Percentiles rank a stretch among this genome's conserved stretches.
Evolutionary conservation across 2,113 vertebrate genomes (phyloP).

Genomic region (Carollia perspicillata): DNA sequence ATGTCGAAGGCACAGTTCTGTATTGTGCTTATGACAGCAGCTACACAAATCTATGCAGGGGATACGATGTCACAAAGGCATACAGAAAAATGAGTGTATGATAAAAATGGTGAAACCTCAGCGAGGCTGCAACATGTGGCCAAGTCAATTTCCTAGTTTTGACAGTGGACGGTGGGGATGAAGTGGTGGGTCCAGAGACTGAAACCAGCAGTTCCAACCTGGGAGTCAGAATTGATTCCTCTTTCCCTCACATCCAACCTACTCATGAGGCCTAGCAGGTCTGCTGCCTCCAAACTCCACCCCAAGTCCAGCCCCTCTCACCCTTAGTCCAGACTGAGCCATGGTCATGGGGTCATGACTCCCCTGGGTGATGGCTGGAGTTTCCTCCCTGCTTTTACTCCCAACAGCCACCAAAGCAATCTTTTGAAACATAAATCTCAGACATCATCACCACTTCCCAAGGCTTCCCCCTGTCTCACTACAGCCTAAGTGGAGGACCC

Average conservation of each 20-base stretch:
- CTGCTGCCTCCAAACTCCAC: neutral
- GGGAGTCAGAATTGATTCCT: neutral
- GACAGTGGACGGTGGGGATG: neutral
- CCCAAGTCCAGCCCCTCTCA: too few relatives aligned
- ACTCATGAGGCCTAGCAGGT: neutral
- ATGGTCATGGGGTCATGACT: rapidly evolving
- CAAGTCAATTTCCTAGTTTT: neutral
- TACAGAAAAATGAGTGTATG: neutral
- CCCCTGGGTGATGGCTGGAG: neutral
- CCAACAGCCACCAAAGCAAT: neutral
- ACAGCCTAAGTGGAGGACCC: neutral
- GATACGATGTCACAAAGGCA: neutral
- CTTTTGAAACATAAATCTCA: neutral
- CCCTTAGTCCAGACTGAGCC: neutral
- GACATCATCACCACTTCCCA: neutral
- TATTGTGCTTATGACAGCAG: neutral
- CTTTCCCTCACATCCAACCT: neutral
- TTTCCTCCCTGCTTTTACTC: too few relatives aligned
- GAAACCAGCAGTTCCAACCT: neutral
- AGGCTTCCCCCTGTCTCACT: neutral
- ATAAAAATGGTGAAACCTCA: neutral
- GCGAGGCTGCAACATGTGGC: rapidly evolving
- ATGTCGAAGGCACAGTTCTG: neutral
- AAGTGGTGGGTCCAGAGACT: neutral
- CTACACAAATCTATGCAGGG: neutral